Evolutionary conservation across 2,113 vertebrate species (phyloP).

Genomic region (Leiothrix lutea): DNA sequence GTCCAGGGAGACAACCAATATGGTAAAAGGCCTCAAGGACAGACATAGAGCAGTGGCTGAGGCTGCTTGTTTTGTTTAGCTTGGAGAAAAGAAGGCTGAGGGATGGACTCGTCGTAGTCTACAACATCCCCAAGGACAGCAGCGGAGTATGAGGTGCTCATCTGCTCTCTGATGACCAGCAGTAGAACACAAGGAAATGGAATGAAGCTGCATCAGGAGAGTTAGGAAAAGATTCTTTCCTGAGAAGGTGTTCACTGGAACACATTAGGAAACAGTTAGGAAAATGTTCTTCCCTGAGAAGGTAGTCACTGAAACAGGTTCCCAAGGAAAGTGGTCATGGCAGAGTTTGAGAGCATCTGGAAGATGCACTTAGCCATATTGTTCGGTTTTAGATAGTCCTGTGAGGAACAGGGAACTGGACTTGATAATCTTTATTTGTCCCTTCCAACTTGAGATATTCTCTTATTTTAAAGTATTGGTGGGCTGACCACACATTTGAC

Average conservation of each 20-base stretch:
- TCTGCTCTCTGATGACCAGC: not conserved
- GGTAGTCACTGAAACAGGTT: not conserved
- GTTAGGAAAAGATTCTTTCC: not conserved
- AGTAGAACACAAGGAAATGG: rapidly evolving
- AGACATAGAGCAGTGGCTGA: rapidly evolving
- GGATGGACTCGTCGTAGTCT: rapidly evolving
- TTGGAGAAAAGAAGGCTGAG: not conserved
- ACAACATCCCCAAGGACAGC: not conserved
- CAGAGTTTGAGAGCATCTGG: not conserved
- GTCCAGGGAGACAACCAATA: not conserved
- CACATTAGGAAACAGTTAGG: not conserved
- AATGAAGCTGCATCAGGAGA: not conserved
- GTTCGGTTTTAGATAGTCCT: not conserved
- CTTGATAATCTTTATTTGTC: not conserved
- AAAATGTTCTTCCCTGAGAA: not conserved
- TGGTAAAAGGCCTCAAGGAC: not conserved
- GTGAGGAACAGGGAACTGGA: not conserved
- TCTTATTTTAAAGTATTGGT: not conserved
- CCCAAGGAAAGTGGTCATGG: not conserved
- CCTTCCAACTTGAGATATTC: not conserved
- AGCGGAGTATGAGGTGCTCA: rapidly evolving
- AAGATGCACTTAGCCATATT: not conserved
- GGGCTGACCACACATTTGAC: not conserved
- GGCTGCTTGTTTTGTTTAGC: not conserved
- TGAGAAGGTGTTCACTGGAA: not conserved